Percentiles rank a stretch among this genome's conserved stretches.
Conservation (phyloP, 2,888 invertebrate species). For the Habroteleia sp. region DNA sequence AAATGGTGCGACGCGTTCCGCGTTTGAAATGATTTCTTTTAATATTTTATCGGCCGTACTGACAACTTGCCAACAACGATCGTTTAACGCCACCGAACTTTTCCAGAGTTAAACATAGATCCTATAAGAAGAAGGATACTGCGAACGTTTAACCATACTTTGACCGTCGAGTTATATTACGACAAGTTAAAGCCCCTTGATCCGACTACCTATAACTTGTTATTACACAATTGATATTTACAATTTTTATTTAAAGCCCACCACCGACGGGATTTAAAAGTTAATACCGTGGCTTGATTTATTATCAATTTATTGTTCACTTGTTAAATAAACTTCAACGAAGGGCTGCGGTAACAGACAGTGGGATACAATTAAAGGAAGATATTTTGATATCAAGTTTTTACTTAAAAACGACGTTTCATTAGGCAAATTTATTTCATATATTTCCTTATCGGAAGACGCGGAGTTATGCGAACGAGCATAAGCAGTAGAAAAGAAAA, state of each 20-base stretch:
- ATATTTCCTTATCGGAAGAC: no score
- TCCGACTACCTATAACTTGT: constrained; percentile 52
- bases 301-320: constrained; percentile 10
- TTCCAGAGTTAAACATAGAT: constrained; percentile 44
- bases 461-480: no score
- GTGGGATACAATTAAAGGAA: neutral
- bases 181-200: constrained; percentile 54
- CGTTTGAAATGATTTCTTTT: constrained; percentile 21
- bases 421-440: constrained; percentile 32
- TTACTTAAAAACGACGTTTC: neutral
- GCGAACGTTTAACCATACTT: constrained; percentile 46
- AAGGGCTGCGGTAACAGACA: neutral
- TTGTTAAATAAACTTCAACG: constrained; percentile 2
- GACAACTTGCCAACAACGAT: constrained; percentile 56
- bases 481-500: constrained; percentile 22
- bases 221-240: constrained; percentile 56
- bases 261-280: constrained; percentile 15
- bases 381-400: neutral
- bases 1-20: neutral
- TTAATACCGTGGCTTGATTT: constrained; percentile 27
- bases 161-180: constrained; percentile 50
- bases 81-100: constrained; percentile 50
- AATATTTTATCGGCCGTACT: constrained; percentile 47
- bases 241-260: constrained; percentile 29
- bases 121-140: constrained; percentile 31